Evolutionary conservation across 2,113 vertebrate genomes (phyloP).

Genomic region (Pseudorasbora parva): DNA sequence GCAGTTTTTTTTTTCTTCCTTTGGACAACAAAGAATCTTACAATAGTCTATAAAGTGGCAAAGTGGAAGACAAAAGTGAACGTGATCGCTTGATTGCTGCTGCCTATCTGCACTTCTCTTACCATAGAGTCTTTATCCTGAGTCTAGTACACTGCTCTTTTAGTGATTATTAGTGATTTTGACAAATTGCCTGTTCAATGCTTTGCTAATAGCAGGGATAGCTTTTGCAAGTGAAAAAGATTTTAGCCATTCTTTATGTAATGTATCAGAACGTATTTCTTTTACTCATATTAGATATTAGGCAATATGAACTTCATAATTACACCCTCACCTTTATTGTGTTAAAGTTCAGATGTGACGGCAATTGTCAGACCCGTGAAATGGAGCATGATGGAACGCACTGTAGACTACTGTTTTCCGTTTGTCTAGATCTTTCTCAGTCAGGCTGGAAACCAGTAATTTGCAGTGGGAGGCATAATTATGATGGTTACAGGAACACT

Average conservation of each 20-base stretch:
- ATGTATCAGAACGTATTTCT: background rate
- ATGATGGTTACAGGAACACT: constrained; percentile 35
- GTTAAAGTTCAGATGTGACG: constrained; percentile 17
- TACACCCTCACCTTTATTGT: background rate
- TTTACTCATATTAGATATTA: background rate
- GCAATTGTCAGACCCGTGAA: background rate
- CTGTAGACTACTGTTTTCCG: constrained; percentile 11
- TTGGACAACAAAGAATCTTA: no score
- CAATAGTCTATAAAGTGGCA: background rate
- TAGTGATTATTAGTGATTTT: background rate
- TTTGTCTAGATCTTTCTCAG: constrained; percentile 31
- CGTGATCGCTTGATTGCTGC: background rate
- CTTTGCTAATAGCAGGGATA: background rate
- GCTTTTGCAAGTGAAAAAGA: background rate
- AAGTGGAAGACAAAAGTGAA: background rate
- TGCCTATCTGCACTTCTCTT: background rate
- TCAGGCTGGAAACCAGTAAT: constrained; percentile 24
- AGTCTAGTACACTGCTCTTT: background rate
- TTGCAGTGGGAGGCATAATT: constrained; percentile 49
- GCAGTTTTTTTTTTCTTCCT: no score
- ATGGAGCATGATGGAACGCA: background rate
- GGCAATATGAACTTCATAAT: background rate
- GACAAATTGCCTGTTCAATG: background rate
- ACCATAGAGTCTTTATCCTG: background rate
- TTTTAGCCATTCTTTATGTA: background rate